A percentile compares a stretch with the other conserved stretches of the same genome.
These are phyloP conservation scores for Schizopygopsis malacanthus DNA, from an alignment of 2,797 vertebrate genomes.

Conservation along the genomic window DNA sequence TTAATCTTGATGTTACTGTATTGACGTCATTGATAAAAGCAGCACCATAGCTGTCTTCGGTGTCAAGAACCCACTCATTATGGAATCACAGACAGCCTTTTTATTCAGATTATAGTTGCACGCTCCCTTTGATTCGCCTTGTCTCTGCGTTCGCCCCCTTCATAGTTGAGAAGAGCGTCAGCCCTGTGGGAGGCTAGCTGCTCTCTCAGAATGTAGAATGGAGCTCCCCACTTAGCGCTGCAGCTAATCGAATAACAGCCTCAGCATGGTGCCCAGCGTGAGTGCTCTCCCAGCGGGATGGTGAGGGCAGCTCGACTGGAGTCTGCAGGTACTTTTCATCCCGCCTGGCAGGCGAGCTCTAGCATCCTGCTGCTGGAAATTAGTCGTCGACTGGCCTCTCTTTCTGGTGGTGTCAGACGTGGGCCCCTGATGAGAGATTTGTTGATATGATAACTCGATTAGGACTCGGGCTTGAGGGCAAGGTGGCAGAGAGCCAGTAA, in stretches of 20 bases:
- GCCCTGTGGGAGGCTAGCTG: slow-evolving; percentile 73
- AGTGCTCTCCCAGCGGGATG: slow-evolving; percentile 78
- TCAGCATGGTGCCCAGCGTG: slow-evolving; percentile 86
- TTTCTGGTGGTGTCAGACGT: slow-evolving; percentile 78
- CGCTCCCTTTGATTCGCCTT: slow-evolving; percentile 66
- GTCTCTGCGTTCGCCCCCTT: slow-evolving; percentile 47
- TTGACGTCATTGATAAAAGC: slow-evolving; percentile 51
- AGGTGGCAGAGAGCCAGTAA: slow-evolving; percentile 74
- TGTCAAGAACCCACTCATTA: slow-evolving; percentile 55
- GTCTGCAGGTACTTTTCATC: slow-evolving; percentile 92
- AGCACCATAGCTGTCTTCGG: slow-evolving; percentile 51
- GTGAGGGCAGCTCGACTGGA: slow-evolving; percentile 76
- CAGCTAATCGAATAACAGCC: slow-evolving; percentile 88
- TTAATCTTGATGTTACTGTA: slow-evolving; percentile 53
- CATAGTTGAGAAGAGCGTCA: slow-evolving; percentile 68
- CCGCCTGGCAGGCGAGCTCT: slow-evolving; percentile 78
- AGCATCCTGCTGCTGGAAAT: slow-evolving; percentile 82
- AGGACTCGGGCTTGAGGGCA: slow-evolving; percentile 80
- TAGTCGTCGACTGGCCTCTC: slow-evolving; percentile 78
- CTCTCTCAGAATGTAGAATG: slow-evolving; percentile 72
- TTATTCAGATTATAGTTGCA: slow-evolving; percentile 62
- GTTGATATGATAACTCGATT: slow-evolving; percentile 87
- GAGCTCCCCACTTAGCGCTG: slow-evolving; percentile 79
- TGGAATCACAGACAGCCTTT: slow-evolving; percentile 46
- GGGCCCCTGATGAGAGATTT: slow-evolving; percentile 83